phyloP scores from a whole-genome alignment of 2,888 invertebrate genomes.

The Glyphotaelius pellucidus region DNA sequence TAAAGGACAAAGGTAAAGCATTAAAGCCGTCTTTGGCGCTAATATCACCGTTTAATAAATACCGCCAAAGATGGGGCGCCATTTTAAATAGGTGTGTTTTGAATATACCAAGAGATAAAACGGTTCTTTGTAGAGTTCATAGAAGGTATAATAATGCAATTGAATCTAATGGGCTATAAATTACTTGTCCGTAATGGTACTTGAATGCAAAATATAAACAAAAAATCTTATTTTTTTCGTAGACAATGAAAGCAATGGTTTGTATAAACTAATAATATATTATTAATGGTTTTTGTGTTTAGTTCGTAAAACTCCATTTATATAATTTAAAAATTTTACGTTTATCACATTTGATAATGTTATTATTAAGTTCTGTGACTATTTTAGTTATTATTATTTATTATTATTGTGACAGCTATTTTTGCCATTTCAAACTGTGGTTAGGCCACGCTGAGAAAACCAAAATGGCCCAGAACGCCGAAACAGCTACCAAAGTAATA shows the following conservation, averaged over 20 bases:
- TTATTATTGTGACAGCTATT: too few species aligned
- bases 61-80: background rate
- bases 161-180: background rate
- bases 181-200: background rate
- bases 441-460: too few species aligned
- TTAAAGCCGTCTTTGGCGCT: background rate
- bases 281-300: too few species aligned
- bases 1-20: conserved; percentile 16
- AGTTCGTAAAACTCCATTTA: too few species aligned
- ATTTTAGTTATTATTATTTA: too few species aligned
- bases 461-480: too few species aligned
- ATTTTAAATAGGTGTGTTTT: background rate
- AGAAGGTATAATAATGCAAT: background rate
- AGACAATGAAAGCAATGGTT: background rate
- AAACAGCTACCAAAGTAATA: too few species aligned
- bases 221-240: background rate
- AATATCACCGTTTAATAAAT: background rate
- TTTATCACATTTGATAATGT: too few species aligned
- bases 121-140: background rate
- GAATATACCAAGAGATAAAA: background rate
- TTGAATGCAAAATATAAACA: background rate
- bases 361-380: too few species aligned
- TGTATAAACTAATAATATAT: too few species aligned
- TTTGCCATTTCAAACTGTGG: too few species aligned
- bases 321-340: too few species aligned